Base-by-base conservation (phyloP, 2,797 vertebrate species). In the Labeo calbasu region DNA sequence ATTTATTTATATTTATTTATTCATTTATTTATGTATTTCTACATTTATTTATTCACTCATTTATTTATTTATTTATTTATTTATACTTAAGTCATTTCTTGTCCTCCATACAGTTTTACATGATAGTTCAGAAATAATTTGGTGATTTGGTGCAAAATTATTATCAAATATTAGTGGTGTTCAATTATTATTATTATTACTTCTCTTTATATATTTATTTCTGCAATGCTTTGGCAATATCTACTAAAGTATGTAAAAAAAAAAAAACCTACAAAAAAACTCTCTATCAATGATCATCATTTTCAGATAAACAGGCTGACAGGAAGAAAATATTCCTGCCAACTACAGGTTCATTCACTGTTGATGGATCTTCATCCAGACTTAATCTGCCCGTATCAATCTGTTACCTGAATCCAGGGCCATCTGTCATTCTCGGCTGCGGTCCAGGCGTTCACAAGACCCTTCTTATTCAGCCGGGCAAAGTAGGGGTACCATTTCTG, bases 401-500 rank as follows among this genome's bases (percentile, higher is more conserved):
- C 90, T 93, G 88, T 96, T 97, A 99, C 98, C 98, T 99, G 98
- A 93, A 99, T 99, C 98, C 98, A 99, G 0, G 98, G 98, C 98
- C 98, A 99, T 95, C 97, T 97, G 96, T 99, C 98, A 89, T 99
- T 99, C 93, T 99, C 98, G 89, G 98, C 98, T 79, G 98, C 97
- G 17, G 98, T 99, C 98, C 98, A 99, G 82, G 98, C 98, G 32
- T 99, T 99, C 92, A 99, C 98, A 89, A 99, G 96, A 71, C 98
- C 98, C 90, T 99, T 99, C 94, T 97, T 99, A 94, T 99, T 99
- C 87, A 99, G 97, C 25, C 98, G 95, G 85, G 98, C 96, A 84
- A 98, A 99, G 94, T 99, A 99, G 0, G 98, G 98, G 85, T 99
- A 99, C 98, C 98, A 99, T 88, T 99, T 99, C 94, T 99, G 98